phyloP scores from a whole-genome alignment of 2,113 vertebrate genomes.

The Corythornis madagascariensis region DNA sequence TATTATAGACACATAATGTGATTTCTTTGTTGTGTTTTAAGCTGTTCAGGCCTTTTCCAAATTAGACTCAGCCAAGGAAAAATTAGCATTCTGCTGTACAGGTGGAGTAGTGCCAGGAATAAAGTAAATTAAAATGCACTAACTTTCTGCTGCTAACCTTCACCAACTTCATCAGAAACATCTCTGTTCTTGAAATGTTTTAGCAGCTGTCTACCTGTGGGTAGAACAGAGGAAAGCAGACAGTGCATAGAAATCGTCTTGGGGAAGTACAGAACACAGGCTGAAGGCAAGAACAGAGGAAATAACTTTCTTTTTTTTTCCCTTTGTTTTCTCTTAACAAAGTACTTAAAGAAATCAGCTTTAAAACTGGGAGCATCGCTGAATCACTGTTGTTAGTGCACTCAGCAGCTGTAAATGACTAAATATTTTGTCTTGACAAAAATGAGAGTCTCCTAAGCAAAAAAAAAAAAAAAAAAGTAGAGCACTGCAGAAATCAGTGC shows the following conservation, averaged over 20 bases:
- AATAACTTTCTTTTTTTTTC: background rate
- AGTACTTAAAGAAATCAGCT: background rate
- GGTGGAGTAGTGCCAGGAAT: background rate
- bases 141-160: background rate
- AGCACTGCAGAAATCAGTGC: background rate
- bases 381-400: background rate
- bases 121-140: background rate
- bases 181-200: background rate
- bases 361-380: background rate
- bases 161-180: background rate
- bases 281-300: background rate
- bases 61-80: background rate
- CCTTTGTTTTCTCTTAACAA: background rate
- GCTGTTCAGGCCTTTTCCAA: background rate
- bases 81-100: background rate
- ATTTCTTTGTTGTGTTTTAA: background rate
- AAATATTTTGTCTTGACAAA: background rate
- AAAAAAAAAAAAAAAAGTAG: background rate
- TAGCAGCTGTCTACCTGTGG: background rate
- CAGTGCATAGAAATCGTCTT: background rate
- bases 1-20: background rate
- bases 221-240: background rate
- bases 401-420: background rate
- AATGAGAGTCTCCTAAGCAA: background rate
- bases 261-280: background rate